These are phyloP conservation scores for Luscinia luscinia DNA, from an alignment of 2,797 vertebrate species.

Conservation along the genomic window DNA sequence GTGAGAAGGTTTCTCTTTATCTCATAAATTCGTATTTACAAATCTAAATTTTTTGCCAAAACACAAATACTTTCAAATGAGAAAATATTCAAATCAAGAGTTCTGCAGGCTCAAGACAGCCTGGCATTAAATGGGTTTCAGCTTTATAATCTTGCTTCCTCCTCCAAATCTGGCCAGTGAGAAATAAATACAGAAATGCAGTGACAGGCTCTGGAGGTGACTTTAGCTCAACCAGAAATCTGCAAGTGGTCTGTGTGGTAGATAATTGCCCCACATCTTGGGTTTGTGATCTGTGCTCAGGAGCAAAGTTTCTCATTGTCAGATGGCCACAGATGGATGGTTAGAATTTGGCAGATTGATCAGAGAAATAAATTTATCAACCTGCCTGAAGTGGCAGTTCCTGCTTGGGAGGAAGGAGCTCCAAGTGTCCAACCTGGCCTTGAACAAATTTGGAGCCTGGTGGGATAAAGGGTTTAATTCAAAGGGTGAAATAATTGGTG, in stretches of 20 bases:
- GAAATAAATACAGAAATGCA: background rate
- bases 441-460: background rate
- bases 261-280: background rate
- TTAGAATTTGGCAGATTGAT: background rate
- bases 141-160: background rate
- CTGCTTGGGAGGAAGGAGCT: background rate
- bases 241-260: background rate
- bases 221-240: background rate
- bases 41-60: background rate
- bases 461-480: background rate
- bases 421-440: background rate
- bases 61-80: background rate
- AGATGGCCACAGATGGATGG: background rate
- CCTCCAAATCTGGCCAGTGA: background rate
- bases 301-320: background rate
- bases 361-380: background rate
- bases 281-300: background rate
- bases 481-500: background rate
- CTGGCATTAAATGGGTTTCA: background rate
- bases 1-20: constrained; percentile 20
- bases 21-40: background rate
- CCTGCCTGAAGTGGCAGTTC: background rate
- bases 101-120: background rate
- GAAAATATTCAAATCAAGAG: background rate
- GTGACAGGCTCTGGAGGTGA: background rate